These are phyloP conservation scores for Pseudomugil gertrudae DNA, from an alignment of 2,797 vertebrate genomes.

Conservation along the genomic window DNA sequence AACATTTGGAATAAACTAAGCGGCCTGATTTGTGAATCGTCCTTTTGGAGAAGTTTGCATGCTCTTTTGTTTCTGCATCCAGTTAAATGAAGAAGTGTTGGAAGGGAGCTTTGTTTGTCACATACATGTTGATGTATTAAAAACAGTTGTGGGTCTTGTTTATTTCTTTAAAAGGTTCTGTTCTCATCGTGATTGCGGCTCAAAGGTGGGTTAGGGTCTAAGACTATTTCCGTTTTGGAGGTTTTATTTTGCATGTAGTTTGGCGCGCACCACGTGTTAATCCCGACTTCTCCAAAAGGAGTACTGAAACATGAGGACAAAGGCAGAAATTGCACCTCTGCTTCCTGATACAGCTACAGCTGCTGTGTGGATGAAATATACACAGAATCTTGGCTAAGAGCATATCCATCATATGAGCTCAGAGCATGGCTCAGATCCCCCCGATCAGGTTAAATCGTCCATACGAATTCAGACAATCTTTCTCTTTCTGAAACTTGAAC, in stretches of 20 bases:
- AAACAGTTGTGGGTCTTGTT: conserved; percentile 61
- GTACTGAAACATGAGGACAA: conserved; percentile 27
- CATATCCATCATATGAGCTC: conserved; percentile 37
- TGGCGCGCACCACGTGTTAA: conserved; percentile 28
- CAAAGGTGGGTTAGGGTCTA: conserved; percentile 36
- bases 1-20: conserved; percentile 32
- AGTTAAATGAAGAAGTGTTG: conserved; percentile 34
- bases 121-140: conserved; percentile 47
- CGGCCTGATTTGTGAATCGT: conserved; percentile 46
- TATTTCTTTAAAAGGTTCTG: conserved; percentile 48
- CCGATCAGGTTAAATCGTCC: conserved; percentile 47
- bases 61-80: conserved; percentile 38
- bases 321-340: conserved; percentile 22
- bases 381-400: conserved; percentile 24
- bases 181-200: conserved; percentile 30
- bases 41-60: conserved; percentile 22
- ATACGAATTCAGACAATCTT: conserved; percentile 57
- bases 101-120: conserved; percentile 56
- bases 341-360: conserved; percentile 33
- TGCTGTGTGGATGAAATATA: conserved; percentile 31
- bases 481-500: conserved; percentile 50
- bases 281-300: conserved; percentile 13
- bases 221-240: conserved; percentile 28
- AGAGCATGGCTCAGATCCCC: conserved; percentile 32
- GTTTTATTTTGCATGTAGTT: conserved; percentile 18